Evolutionary conservation across 1,140 invertebrate genomes (phyloP).

Genomic region (Leptopilina clavipes): DNA sequence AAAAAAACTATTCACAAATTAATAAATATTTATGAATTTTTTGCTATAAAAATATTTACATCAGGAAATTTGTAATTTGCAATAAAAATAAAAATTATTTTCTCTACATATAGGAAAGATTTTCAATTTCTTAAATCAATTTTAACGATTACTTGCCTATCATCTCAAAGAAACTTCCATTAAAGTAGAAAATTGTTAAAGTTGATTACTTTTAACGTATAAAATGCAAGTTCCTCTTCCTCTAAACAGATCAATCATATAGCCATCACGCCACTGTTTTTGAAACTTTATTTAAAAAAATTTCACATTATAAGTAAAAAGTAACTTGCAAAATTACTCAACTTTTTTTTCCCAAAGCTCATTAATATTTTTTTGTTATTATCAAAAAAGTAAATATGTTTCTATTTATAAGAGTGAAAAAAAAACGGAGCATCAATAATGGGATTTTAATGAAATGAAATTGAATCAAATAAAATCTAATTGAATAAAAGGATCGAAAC

Average conservation of each 20-base stretch:
- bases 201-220: neutral
- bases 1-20: too few species aligned
- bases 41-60: too few species aligned
- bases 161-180: too few species aligned
- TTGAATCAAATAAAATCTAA: neutral
- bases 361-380: neutral
- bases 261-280: neutral
- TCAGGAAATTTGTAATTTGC: too few species aligned
- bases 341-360: neutral
- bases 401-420: neutral
- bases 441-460: neutral
- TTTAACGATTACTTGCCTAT: too few species aligned
- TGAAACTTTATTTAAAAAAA: neutral
- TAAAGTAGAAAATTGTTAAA: too few species aligned
- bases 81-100: too few species aligned
- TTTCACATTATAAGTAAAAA: neutral
- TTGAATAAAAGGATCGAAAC: neutral
- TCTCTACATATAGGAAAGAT: too few species aligned
- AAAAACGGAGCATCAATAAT: neutral
- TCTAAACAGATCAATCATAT: neutral
- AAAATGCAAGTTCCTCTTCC: neutral
- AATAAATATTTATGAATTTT: too few species aligned
- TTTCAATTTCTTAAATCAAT: too few species aligned
- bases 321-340: neutral
- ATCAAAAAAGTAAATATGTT: neutral